A percentile compares a stretch with the other conserved stretches of the same genome.
Evolutionary conservation across 2,113 vertebrate species (phyloP).

Genomic region (Pelmatolapia mariae): DNA sequence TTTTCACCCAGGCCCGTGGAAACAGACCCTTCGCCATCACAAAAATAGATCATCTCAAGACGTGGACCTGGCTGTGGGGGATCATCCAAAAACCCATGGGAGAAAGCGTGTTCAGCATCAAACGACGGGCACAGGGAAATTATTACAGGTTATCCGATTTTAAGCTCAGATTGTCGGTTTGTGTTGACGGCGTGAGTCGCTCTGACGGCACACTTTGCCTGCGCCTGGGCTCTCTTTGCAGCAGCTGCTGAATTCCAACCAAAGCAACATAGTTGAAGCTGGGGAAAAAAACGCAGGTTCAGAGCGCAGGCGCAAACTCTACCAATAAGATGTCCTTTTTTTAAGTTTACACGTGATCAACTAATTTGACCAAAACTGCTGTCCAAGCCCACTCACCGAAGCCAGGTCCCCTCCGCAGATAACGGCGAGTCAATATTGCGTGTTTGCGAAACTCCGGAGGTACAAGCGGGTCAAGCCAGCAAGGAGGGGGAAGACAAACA

Average conservation of each 20-base stretch:
- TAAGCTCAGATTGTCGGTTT: not conserved
- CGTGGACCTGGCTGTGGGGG: slow-evolving; percentile 56
- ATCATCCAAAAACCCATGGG: slow-evolving; percentile 21
- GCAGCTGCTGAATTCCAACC: slow-evolving; percentile 32
- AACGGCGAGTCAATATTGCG: not conserved
- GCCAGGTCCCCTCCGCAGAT: not conserved
- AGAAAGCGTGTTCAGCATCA: not conserved
- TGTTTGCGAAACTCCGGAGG: not conserved
- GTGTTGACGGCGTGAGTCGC: not conserved
- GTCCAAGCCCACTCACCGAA: too few species aligned
- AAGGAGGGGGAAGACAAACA: not conserved
- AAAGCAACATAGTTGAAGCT: slow-evolving; percentile 39
- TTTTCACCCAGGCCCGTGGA: slow-evolving; percentile 87
- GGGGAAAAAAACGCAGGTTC: not conserved
- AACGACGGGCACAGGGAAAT: not conserved
- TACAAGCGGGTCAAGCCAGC: not conserved
- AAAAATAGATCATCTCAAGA: slow-evolving; percentile 83
- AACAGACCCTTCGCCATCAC: slow-evolving; percentile 91
- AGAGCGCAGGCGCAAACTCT: slow-evolving; percentile 51
- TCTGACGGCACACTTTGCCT: not conserved
- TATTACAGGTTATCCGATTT: not conserved
- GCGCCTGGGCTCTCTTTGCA: slow-evolving; percentile 1
- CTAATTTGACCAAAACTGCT: not conserved
- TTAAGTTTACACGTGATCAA: not conserved
- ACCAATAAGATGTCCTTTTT: not conserved